Percentiles rank a stretch among this genome's conserved stretches.
phyloP scores from a whole-genome alignment of 2,113 vertebrate genomes.

The Emydocephalus ijimae region DNA sequence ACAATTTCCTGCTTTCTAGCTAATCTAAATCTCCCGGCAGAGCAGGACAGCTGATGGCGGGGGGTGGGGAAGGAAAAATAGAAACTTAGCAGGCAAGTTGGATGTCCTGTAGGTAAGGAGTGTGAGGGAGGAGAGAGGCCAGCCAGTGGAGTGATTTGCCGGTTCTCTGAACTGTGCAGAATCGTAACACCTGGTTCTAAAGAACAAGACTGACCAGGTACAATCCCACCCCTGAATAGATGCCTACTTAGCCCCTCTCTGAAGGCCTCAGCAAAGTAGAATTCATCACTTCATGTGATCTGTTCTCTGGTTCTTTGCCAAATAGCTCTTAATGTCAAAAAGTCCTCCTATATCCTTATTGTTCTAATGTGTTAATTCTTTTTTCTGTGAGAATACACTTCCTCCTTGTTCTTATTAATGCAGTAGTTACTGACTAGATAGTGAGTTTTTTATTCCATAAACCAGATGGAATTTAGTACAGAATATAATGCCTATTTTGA shows the following conservation, averaged over 20 bases:
- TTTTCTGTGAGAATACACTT: neutral
- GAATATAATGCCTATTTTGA: constrained; percentile 2
- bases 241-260: neutral
- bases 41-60: too few relatives aligned
- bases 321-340: neutral
- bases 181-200: too few relatives aligned
- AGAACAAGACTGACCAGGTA: too few relatives aligned
- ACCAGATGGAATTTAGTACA: neutral
- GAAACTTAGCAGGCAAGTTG: too few relatives aligned
- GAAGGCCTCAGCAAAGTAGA: neutral
- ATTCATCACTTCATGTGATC: neutral
- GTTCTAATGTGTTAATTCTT: neutral
- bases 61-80: too few relatives aligned
- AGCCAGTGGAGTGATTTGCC: too few relatives aligned
- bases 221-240: neutral
- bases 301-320: neutral
- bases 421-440: neutral
- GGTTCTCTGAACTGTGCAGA: too few relatives aligned
- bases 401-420: neutral
- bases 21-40: too few relatives aligned
- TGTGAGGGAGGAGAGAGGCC: too few relatives aligned
- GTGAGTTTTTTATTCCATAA: neutral
- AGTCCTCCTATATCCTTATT: neutral
- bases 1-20: too few relatives aligned
- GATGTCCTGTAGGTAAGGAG: too few relatives aligned